Conservation (phyloP, 2,113 vertebrate species). For the Datnioides undecimradiatus region DNA sequence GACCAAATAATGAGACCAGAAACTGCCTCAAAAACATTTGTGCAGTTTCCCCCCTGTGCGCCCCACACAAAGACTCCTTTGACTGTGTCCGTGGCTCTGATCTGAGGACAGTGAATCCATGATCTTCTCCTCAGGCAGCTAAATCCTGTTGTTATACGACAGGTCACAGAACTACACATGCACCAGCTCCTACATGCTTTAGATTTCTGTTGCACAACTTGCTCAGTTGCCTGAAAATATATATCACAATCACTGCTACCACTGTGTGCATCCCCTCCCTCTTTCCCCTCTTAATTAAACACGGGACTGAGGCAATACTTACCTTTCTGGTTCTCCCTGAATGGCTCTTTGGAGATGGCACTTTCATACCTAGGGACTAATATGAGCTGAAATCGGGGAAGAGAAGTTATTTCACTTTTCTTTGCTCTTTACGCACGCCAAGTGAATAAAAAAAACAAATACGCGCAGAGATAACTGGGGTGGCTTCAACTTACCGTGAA, state of each 20-base stretch:
- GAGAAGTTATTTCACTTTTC: not conserved
- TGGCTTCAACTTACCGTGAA: conserved; percentile 71
- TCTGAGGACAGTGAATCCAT: not conserved
- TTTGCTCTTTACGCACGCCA: not conserved
- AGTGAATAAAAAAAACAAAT: not conserved
- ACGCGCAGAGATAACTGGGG: not conserved
- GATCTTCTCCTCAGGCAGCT: not conserved
- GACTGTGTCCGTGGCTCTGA: not conserved
- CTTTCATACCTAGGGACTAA: conserved; percentile 39
- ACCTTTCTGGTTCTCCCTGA: conserved; percentile 69
- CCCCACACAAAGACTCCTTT: conserved; percentile 1
- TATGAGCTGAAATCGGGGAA: conserved; percentile 60
- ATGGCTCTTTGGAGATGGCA: conserved; percentile 32
- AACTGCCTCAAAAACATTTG: not conserved
- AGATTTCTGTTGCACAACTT: conserved; percentile 7
- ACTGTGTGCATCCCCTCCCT: not conserved
- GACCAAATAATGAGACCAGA: not conserved
- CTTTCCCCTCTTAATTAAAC: conserved; percentile 5
- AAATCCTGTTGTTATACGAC: not conserved
- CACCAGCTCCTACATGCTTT: not conserved
- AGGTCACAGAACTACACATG: not conserved
- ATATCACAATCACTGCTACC: not conserved
- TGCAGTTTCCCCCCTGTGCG: not conserved
- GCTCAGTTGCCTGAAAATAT: not conserved
- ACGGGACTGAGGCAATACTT: not conserved